Percentiles rank a stretch among this genome's conserved stretches.
phyloP scores from a whole-genome alignment of 2,113 vertebrate genomes.

The Epinephelus cyanopodus region DNA sequence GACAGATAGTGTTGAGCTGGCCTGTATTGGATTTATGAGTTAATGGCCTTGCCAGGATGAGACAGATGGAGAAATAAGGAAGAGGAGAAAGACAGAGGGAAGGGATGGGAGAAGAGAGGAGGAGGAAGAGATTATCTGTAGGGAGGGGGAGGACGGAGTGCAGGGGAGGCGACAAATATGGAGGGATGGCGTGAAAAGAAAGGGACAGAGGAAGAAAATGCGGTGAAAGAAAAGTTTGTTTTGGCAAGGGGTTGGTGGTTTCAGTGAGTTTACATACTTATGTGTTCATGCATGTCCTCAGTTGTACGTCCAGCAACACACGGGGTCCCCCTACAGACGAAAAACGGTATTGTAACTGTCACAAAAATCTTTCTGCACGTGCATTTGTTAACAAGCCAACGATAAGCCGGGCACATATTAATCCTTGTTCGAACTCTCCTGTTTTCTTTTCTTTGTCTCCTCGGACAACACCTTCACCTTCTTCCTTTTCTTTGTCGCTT shows the following conservation, averaged over 20 bases:
- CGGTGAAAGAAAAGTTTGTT: neutral
- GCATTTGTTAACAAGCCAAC: no score
- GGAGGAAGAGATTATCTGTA: slow-evolving; percentile 34
- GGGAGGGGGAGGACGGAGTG: slow-evolving; percentile 25
- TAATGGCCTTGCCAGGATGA: slow-evolving; percentile 77
- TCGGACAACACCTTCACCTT: no score
- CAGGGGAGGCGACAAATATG: slow-evolving; percentile 6
- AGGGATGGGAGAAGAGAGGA: slow-evolving; percentile 14
- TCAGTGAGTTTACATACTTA: neutral
- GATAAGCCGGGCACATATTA: no score
- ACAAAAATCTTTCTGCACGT: no score
- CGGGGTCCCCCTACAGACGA: no score
- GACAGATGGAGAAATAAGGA: slow-evolving; percentile 81
- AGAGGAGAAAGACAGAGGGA: slow-evolving; percentile 58
- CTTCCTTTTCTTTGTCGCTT: no score
- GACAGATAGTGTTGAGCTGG: slow-evolving; percentile 84
- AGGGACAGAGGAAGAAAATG: neutral
- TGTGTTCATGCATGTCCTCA: neutral
- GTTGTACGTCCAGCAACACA: no score
- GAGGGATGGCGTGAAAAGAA: neutral
- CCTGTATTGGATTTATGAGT: slow-evolving; percentile 81
- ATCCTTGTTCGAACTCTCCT: no score
- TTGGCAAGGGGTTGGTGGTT: no score
- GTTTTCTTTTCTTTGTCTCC: no score
- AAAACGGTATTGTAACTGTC: no score